Conservation (phyloP, 2,113 vertebrate genomes). For the Hylia prasina region DNA sequence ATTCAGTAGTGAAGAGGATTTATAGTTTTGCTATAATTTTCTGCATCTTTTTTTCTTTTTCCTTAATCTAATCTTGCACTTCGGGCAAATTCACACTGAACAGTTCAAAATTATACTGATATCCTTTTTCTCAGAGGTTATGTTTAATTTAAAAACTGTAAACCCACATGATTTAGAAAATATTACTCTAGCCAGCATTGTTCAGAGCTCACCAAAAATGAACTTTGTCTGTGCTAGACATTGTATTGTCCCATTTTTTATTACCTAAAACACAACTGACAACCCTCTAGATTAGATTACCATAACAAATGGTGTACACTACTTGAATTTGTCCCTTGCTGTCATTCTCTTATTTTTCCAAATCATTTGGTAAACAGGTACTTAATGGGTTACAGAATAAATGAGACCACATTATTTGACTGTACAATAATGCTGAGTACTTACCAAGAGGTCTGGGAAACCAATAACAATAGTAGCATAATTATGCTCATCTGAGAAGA, state of each 20-base stretch:
- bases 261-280: background rate
- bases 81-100: background rate
- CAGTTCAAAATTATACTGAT: background rate
- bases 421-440: background rate
- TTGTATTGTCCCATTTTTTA: background rate
- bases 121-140: background rate
- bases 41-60: background rate
- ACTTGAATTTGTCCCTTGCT: background rate
- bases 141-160: background rate
- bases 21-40: background rate
- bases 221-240: background rate
- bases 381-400: background rate
- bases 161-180: background rate
- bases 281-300: background rate
- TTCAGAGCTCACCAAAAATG: background rate
- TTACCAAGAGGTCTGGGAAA: slow-evolving; percentile 96
- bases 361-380: background rate
- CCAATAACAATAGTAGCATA: slow-evolving; percentile 86
- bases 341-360: background rate
- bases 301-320: background rate
- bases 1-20: background rate
- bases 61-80: background rate
- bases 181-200: background rate
- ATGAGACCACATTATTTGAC: background rate
- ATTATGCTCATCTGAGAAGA: slow-evolving; percentile 79